A percentile compares a stretch with the other conserved stretches of the same genome.
Conservation (phyloP, 92 coral and sea anemone genomes). For the Porites lobata region DNA sequence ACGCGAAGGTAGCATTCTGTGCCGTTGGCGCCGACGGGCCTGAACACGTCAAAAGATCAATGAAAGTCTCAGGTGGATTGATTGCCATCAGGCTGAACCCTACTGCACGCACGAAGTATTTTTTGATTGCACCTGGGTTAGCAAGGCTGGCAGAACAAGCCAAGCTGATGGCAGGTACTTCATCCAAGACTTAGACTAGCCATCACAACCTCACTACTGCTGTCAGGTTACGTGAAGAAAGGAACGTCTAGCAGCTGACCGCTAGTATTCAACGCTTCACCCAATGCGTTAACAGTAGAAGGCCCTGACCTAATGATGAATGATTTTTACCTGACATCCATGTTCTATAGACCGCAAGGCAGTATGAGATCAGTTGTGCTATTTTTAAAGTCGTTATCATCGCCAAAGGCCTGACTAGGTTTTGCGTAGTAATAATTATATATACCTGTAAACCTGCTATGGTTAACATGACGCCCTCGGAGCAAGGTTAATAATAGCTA, state of each 20-base stretch:
- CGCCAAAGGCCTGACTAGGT: conserved; percentile 27
- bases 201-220: conserved; percentile 60
- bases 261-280: conserved; percentile 18
- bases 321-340: conserved; percentile 53
- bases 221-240: conserved; percentile 35
- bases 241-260: conserved; percentile 18
- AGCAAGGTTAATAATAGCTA: conserved; percentile 53
- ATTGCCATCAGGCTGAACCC: conserved; percentile 68
- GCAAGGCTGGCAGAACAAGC: conserved; percentile 70
- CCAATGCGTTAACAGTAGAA: conserved; percentile 33
- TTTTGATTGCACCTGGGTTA: conserved; percentile 68
- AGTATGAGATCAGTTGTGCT: conserved; percentile 53
- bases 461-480: conserved; percentile 56
- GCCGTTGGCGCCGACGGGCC: conserved; percentile 64
- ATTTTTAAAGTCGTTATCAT: conserved; percentile 46
- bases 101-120: conserved; percentile 64
- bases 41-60: conserved; percentile 61
- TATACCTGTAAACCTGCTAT: conserved; percentile 67
- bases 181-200: conserved; percentile 40
- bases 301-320: conserved; percentile 1
- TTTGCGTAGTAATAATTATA: conserved; percentile 50
- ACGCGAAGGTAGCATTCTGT: conserved; percentile 60
- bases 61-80: conserved; percentile 67
- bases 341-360: conserved; percentile 59
- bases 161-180: conserved; percentile 63